A percentile compares a stretch with the other conserved stretches of the same genome.
Conservation (phyloP, 2,888 invertebrate genomes). For the Rosalia funebris region DNA sequence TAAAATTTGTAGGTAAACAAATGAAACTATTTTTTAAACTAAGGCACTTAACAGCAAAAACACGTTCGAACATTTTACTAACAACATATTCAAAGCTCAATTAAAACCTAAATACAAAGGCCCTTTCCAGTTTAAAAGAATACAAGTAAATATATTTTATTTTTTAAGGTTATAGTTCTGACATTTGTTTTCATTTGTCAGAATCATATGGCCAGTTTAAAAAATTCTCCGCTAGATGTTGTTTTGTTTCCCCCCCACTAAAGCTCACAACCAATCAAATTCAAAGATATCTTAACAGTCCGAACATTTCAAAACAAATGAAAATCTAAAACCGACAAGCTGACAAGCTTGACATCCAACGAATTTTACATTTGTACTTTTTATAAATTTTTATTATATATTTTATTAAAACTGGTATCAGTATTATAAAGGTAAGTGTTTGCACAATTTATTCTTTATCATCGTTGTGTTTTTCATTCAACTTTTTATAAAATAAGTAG, state of each 20-base stretch:
- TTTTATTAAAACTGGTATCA: constrained; percentile 1
- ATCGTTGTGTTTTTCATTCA: constrained; percentile 12
- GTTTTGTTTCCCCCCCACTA: constrained; percentile 10
- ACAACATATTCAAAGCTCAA: not conserved
- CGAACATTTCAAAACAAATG: constrained; percentile 57
- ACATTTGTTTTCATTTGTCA: constrained; percentile 13
- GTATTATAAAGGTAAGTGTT: constrained; percentile 20
- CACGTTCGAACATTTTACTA: constrained; percentile 63
- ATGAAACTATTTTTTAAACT: constrained; percentile 65
- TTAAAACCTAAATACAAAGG: not conserved
- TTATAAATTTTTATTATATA: constrained; percentile 35
- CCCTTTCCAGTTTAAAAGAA: not conserved
- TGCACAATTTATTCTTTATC: not conserved
- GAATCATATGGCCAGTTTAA: constrained; percentile 29
- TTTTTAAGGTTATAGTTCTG: constrained; percentile 18
- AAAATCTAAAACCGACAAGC: constrained; percentile 48
- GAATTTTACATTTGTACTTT: constrained; percentile 51
- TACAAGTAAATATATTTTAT: constrained; percentile 1
- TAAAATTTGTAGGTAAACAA: constrained; percentile 58
- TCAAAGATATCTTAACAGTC: constrained; percentile 47
- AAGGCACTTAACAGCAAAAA: constrained; percentile 64
- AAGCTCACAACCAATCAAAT: constrained; percentile 49
- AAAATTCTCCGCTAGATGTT: constrained; percentile 23
- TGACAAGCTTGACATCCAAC: constrained; percentile 54
- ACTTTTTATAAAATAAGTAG: constrained; percentile 4